phyloP scores from a whole-genome alignment of 1,140 invertebrate genomes.

The Zophobas atratus region DNA sequence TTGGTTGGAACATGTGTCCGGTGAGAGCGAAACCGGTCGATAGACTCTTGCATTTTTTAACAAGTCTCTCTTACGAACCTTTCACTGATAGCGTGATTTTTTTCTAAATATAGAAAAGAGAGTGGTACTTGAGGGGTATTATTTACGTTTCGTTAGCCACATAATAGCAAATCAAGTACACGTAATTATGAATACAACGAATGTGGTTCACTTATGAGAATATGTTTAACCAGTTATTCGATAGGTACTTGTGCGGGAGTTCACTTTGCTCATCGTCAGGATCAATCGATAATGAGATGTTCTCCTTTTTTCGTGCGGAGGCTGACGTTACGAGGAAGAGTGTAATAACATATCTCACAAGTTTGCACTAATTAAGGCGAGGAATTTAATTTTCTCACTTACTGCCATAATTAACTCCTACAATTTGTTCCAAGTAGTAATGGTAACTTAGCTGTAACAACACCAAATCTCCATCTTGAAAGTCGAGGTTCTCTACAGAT shows the following conservation, averaged over 20 bases:
- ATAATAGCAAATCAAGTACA: conserved; percentile 7
- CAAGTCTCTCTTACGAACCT: no score
- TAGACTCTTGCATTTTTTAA: no score
- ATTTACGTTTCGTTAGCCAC: neutral
- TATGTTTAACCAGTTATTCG: conserved; percentile 10
- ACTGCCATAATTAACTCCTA: conserved; percentile 70
- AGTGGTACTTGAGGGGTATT: no score
- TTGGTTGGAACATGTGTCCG: no score
- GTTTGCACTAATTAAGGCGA: conserved; percentile 48
- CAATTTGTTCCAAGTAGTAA: conserved; percentile 67
- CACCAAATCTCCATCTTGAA: conserved; percentile 71
- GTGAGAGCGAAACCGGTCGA: no score
- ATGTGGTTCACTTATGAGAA: conserved; percentile 13
- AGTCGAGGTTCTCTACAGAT: conserved; percentile 67
- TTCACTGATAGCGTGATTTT: no score
- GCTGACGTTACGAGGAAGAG: no score
- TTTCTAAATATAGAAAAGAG: no score
- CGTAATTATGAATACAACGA: conserved; percentile 1
- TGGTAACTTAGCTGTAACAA: conserved; percentile 68
- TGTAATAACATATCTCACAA: neutral
- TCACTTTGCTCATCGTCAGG: neutral
- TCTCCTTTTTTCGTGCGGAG: no score
- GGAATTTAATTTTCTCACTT: conserved; percentile 60
- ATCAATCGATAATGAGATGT: neutral
- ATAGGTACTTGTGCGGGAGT: neutral